These are phyloP conservation scores for Eristalinus aeneus DNA, from an alignment of 2,888 invertebrate genomes.

Conservation along the genomic window DNA sequence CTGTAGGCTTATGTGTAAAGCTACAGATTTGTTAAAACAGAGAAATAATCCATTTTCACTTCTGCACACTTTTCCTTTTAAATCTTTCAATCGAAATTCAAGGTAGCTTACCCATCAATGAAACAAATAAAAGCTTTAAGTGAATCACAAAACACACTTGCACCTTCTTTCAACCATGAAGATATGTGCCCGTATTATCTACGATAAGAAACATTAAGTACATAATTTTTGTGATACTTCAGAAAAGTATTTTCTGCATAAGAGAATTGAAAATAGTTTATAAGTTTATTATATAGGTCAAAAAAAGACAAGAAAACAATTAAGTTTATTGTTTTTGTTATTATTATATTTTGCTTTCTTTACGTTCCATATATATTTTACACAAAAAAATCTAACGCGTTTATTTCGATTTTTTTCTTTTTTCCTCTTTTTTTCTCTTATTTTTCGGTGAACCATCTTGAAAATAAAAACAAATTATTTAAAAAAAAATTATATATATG, in stretches of 20 bases:
- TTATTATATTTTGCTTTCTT: slow-evolving; percentile 58
- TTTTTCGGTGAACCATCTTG: slow-evolving; percentile 77
- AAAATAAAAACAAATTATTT: slow-evolving; percentile 24
- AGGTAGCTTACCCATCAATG: too few relatives aligned
- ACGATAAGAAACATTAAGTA: neutral
- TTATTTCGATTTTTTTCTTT: slow-evolving; percentile 80
- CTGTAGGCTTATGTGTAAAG: too few relatives aligned
- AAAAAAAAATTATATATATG: slow-evolving; percentile 80
- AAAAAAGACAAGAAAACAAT: slow-evolving; percentile 32
- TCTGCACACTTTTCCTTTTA: too few relatives aligned
- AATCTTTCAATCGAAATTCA: too few relatives aligned
- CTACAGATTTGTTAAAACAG: too few relatives aligned
- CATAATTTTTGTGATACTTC: slow-evolving; percentile 7
- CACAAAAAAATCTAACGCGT: slow-evolving; percentile 80
- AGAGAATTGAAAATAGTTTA: slow-evolving; percentile 21
- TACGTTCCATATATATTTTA: slow-evolving; percentile 72
- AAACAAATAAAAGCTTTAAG: too few relatives aligned
- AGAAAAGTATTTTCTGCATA: slow-evolving; percentile 1
- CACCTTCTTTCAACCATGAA: neutral
- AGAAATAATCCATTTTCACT: too few relatives aligned
- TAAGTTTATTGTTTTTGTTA: slow-evolving; percentile 56
- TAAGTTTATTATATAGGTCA: slow-evolving; percentile 45
- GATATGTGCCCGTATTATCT: slow-evolving; percentile 26
- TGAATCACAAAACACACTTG: too few relatives aligned
- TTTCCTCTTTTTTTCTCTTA: slow-evolving; percentile 78